A percentile compares a stretch with the other conserved stretches of the same genome.
Evolutionary conservation across 1,140 invertebrate genomes (phyloP).

Genomic region (Drosophila pectinifera): DNA sequence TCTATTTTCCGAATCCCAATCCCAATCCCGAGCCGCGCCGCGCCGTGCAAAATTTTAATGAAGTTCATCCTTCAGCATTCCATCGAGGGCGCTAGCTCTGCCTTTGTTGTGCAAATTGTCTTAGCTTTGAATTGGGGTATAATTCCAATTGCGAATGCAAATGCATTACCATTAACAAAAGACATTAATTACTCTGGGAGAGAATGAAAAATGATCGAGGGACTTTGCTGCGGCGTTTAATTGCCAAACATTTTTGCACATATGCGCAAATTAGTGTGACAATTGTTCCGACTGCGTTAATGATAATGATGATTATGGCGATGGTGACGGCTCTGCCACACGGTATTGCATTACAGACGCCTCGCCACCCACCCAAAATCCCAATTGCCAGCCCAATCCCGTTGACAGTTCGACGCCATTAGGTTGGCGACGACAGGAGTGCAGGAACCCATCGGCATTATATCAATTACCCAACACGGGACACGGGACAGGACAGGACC

Average conservation of each 20-base stretch:
- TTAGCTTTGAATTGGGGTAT: conserved; percentile 33
- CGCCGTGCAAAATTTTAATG: conserved; percentile 64
- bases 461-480: conserved; percentile 77
- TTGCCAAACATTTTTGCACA: conserved; percentile 74
- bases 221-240: conserved; percentile 57
- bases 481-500: conserved; percentile 41
- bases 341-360: conserved; percentile 60
- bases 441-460: conserved; percentile 60
- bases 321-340: conserved; percentile 19
- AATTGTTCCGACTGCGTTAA: conserved; percentile 60
- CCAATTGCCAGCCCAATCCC: conserved; percentile 43
- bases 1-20: conserved; percentile 35
- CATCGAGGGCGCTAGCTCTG: neutral
- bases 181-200: conserved; percentile 65
- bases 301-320: conserved; percentile 67
- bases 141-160: conserved; percentile 68
- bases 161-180: conserved; percentile 67
- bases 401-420: conserved; percentile 74
- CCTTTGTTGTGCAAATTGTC: conserved; percentile 72
- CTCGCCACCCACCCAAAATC: conserved; percentile 9
- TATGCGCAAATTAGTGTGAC: conserved; percentile 74
- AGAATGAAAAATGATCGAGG: conserved; percentile 61
- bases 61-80: conserved; percentile 44
- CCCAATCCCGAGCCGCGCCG: conserved; percentile 41
- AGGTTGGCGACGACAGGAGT: conserved; percentile 65